These are phyloP conservation scores for Drosophila orosa DNA, from an alignment of 1,140 invertebrate genomes.

Conservation along the genomic window DNA sequence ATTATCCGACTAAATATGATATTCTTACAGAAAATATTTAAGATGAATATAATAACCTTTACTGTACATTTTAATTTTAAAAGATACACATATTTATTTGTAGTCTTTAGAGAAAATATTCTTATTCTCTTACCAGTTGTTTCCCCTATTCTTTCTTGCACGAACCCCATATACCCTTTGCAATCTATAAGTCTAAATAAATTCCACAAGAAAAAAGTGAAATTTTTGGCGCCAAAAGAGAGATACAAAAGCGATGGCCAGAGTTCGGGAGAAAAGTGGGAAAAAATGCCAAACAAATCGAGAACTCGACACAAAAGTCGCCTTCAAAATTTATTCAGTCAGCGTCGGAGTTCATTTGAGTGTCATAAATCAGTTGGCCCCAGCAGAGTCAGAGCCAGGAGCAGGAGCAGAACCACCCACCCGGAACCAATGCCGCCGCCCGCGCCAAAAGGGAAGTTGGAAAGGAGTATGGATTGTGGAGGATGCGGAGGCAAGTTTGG, in stretches of 20 bases:
- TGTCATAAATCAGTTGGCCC: slow-evolving; percentile 75
- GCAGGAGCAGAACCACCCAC: slow-evolving; percentile 22
- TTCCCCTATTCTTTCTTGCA: too few relatives aligned
- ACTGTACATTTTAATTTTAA: too few relatives aligned
- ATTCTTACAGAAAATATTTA: neutral
- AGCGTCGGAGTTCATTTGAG: slow-evolving; percentile 81
- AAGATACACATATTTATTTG: too few relatives aligned
- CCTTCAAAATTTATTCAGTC: slow-evolving; percentile 75
- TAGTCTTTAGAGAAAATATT: too few relatives aligned
- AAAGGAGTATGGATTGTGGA: slow-evolving; percentile 2
- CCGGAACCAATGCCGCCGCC: slow-evolving; percentile 12
- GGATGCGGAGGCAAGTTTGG: slow-evolving; percentile 13
- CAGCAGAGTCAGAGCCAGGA: slow-evolving; percentile 13
- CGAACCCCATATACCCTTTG: neutral
- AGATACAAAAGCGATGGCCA: neutral
- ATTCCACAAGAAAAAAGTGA: slow-evolving; percentile 21
- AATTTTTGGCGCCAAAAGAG: slow-evolving; percentile 57
- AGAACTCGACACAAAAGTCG: slow-evolving; percentile 58
- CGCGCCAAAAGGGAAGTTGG: slow-evolving; percentile 21
- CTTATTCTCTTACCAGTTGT: too few relatives aligned
- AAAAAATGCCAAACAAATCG: slow-evolving; percentile 60
- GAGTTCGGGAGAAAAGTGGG: slow-evolving; percentile 21
- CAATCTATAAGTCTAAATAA: neutral
- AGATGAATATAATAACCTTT: too few relatives aligned
- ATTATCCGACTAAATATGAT: rapidly evolving